Base-by-base conservation (phyloP, 2,797 vertebrate genomes). In the Pelodytes ibericus region DNA sequence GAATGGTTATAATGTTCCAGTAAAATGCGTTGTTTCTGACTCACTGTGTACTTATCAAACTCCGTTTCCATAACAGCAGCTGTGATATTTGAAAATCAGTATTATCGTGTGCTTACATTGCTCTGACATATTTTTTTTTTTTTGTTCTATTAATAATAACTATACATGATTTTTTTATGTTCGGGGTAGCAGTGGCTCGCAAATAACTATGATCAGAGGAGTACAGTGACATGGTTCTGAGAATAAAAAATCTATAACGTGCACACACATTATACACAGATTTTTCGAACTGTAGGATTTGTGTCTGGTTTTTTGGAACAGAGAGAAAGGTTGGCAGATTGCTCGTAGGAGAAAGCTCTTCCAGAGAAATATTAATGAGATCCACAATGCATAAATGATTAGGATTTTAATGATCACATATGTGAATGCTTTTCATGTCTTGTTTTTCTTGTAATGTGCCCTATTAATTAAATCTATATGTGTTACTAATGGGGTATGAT, bases 31-130 rank as follows among this genome's bases (percentile, higher is more conserved):
- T 53, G 53, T 41, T 47, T 57, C 51, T 33, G 53, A 36, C 16
- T 53, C 36, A 18, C 8, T 49, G 36, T 47, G 27, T 70, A 71
- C 26, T 56, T 47, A 70, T 65, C 60, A 66, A 31, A 29, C 27
- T 20, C 68, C 58, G 75, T 78, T 78, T 78, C 75, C 75, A 78
- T 78, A 78, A 78, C 75, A 71, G 68, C 75, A 44, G 27, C 56
- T 30, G 36, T 72, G 69, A 41, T 61, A 60, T 72, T 59, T 60
- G 22, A 36, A 44, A 29, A 16, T 18, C 61, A 41, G 13, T 13
- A 47, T 71, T 72, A 60, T 67, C 62, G 59, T 41, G 53, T 51
- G 39, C 75, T 61, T 36, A 27, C 61, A 27, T 31, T 25, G 49
- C 41, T 33, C 27, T 72, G 53, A 72, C 75, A 72, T 72, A 72